Evolutionary conservation across 2,113 vertebrate genomes (phyloP), one percentile per base, ranked within the genome.

Genomic region (Xerus inauris): DNA sequence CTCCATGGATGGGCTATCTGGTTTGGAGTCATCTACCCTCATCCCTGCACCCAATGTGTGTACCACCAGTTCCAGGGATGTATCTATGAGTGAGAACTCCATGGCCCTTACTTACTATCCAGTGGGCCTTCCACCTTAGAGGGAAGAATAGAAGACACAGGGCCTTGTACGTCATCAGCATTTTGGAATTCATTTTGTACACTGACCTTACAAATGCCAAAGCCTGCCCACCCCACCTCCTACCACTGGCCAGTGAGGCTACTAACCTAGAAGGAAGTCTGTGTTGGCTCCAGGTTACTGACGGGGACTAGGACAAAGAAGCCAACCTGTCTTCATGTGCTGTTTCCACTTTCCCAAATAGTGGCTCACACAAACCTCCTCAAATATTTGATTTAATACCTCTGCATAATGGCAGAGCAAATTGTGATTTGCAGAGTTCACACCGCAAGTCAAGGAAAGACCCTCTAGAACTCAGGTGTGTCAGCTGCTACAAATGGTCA

Each of bases 401-500:
- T 96, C 73, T 49, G n/a, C 51, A 45, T 72, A 57, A 65, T 14
- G 59, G 5, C 57, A 75, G 28, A 83, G 59, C 69, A 45, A 75
- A 81, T 0, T 20, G 35, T 59, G 38, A 67, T 13, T 62, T 10
- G 20, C 10, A 10, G 57, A 65, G 42, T 47, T 49, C 45, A 14
- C 51, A 72, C 5, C 9, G 5, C 26, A 42, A 16, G 19, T 45
- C 47, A 57, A 12, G 38, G 57, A 73, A 40, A n/a, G 57, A 85
- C 57, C 38, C 24, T 4, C 40, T n/a, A 32, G 71, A 69, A 20
- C 11, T 71, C 1, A 11, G 28, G 22, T 32, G 24, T 91, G 22
- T 72, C 17, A 38, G 8, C n/a, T 12, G 1, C 10, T 16, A 14
- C 6, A 16, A 42, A 24, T 1, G 1, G 32, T 5, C 32, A 19